Evolutionary conservation across 2,113 vertebrate genomes (phyloP), one percentile per base, ranked within the genome.

Genomic region (Lasiurus borealis): DNA sequence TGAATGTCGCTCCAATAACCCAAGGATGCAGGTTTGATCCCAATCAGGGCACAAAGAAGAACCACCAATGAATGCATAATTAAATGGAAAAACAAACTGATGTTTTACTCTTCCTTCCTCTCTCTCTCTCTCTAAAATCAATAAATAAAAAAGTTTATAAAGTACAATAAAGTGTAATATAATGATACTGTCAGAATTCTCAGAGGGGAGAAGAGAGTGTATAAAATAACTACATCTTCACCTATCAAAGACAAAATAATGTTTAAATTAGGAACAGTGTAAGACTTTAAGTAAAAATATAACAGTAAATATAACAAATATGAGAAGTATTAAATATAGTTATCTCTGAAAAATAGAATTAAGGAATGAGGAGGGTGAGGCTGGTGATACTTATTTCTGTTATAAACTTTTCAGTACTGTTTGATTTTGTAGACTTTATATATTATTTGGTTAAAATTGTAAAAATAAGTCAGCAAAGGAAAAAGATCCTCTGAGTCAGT

Each of bases 211-310:
- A 40, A 25, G 50, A 46, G 5, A 27, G 19, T 19, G 0, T 68
- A 87, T 48, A 48, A 83, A 81, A 48, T 36, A 87, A 76, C 23
- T 80, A 54, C 75, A 36, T 76, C 12, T 34, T 68, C 7, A 69
- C 31, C 46, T 46, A 75, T 25, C 16, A 52, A 68, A 89, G 36
- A 92, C 5, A 29, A 90, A 82, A 85, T 31, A 81, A 69, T 25
- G 23, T 48, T 68, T 34, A 90, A 66, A 54, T 83, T 21, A 92
- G 29, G 13, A 92, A 14, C 34, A 81, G 3, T n/a, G 0, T 83
- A 87, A 84, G 52, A 87, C 9, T 92, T 82, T 68, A 25, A 64
- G 36, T 23, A 78, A 40, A 88, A 95, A 73, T 57, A 88, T 3
- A 29, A 15, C 21, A 95, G 23, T 66, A 82, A 90, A 76, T 69